Evolutionary conservation across 1,140 invertebrate genomes (phyloP).

Genomic region (Plodia interpunctella): DNA sequence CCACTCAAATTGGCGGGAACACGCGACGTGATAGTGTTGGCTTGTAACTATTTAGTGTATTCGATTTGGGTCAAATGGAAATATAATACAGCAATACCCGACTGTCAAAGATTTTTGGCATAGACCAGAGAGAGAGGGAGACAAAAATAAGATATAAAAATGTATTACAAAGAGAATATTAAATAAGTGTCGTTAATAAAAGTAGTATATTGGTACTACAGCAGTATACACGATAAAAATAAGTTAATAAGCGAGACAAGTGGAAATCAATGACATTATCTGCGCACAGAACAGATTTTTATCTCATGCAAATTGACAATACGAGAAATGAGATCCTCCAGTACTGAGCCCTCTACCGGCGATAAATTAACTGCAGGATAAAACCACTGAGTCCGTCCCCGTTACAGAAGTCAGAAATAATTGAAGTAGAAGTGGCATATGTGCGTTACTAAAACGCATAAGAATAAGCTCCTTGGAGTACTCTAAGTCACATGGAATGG

Average conservation of each 20-base stretch:
- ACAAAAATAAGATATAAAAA: no score
- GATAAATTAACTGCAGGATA: slow-evolving; percentile 46
- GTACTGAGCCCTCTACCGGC: slow-evolving; percentile 48
- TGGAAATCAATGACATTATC: slow-evolving; percentile 7
- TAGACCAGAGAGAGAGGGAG: no score
- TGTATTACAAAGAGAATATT: no score
- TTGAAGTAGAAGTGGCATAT: no score
- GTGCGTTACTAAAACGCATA: no score
- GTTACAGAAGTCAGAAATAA: no score
- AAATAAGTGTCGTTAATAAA: no score
- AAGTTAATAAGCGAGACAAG: neutral
- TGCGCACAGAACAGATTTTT: slow-evolving; percentile 19
- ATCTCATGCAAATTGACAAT: slow-evolving; percentile 24
- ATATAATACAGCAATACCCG: neutral
- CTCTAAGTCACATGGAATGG: no score
- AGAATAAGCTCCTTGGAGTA: no score
- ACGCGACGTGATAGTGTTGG: slow-evolving; percentile 37
- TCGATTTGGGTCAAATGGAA: neutral
- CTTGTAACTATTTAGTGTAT: neutral
- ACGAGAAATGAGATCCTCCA: slow-evolving; percentile 30
- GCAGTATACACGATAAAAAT: neutral
- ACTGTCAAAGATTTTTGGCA: no score
- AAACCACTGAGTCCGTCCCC: slow-evolving; percentile 1
- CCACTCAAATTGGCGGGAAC: slow-evolving; percentile 54
- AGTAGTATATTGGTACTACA: no score